Conservation (phyloP, 35 echinoderm and acorn worm genomes). For the Heliocidaris erythrogramma region DNA sequence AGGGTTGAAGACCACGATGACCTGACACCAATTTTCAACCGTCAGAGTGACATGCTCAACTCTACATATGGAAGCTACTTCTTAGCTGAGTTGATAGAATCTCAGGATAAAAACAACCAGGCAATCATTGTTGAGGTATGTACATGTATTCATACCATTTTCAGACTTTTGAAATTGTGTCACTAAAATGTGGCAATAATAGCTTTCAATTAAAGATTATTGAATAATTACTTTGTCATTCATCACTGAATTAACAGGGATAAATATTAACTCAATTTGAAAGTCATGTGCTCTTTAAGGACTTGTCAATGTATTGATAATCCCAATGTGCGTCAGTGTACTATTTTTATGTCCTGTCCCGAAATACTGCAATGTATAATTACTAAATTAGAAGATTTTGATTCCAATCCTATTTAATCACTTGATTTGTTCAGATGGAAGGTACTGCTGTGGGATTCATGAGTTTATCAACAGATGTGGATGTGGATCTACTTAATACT, state of each 20-base stretch:
- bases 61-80: conserved; percentile 91
- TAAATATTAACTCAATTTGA: too few relatives aligned
- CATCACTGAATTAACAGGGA: not conserved
- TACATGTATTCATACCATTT: conserved; percentile 1
- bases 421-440: conserved; percentile 69
- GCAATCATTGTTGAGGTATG: conserved; percentile 88
- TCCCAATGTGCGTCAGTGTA: not conserved
- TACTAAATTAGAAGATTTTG: not conserved
- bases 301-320: too few relatives aligned
- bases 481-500: conserved; percentile 76
- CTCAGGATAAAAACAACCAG: conserved; percentile 93
- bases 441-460: conserved; percentile 95
- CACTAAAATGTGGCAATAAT: too few relatives aligned
- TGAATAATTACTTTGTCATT: not conserved
- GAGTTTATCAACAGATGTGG: conserved; percentile 84
- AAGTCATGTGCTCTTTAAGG: too few relatives aligned
- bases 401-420: not conserved
- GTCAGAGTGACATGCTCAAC: conserved; percentile 98
- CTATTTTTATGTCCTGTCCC: not conserved
- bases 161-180: not conserved
- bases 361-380: not conserved
- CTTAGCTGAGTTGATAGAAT: conserved; percentile 95
- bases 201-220: not conserved
- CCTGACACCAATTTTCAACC: conserved; percentile 96
- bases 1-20: conserved; percentile 99